Base-by-base conservation (phyloP, 2,113 vertebrate genomes). In the Felis chaus region DNA sequence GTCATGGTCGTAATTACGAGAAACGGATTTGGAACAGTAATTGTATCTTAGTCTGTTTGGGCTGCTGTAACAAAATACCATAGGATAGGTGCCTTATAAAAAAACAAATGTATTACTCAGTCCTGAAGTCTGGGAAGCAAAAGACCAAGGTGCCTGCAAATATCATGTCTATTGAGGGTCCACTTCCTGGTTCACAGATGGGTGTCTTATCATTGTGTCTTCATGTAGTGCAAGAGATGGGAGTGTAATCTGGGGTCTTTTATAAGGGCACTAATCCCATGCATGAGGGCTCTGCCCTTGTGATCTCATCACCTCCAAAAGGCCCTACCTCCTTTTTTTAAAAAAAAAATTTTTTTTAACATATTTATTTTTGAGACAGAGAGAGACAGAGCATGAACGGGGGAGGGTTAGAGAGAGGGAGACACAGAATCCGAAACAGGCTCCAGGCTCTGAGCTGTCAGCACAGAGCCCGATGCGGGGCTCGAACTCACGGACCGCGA, bases 1-100 rank as follows among this genome's bases (percentile, higher is more conserved):
- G 88, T 97, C 90, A 96, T 0, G 1, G 8, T 6, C 97, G 16
- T 86, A 80, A 95, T 93, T 39, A 89, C 2, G 16, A 79, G 61
- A 97, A 97, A 82, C 86, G 50, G 83, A 97, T 98, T 98, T 96
- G 57, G 69, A 97, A 66, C n/a, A 48, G 8, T 86, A 96, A 48
- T 0, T 89, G 31, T 76, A 5, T 29, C 21, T 84, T 41, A 4
- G 85, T 68, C 33, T 33, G 4, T 71, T 69, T 39, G 27, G n/a
- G 71, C 39, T 65, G 33, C 66, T 74, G 0, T 81, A 12, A 81
- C 14, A 80, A 29, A 80, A 45, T n/a, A 55, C 53, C 13, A n/a
- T n/a, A 55, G 69, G 10, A 23, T 18, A 41, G 18, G 12, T 31
- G 13, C 50, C 10, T 79, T 93, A n/a, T 50, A 84, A 50, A 69